Base-by-base conservation (phyloP, 2,113 vertebrate genomes). In the Corythoichthys intestinalis region DNA sequence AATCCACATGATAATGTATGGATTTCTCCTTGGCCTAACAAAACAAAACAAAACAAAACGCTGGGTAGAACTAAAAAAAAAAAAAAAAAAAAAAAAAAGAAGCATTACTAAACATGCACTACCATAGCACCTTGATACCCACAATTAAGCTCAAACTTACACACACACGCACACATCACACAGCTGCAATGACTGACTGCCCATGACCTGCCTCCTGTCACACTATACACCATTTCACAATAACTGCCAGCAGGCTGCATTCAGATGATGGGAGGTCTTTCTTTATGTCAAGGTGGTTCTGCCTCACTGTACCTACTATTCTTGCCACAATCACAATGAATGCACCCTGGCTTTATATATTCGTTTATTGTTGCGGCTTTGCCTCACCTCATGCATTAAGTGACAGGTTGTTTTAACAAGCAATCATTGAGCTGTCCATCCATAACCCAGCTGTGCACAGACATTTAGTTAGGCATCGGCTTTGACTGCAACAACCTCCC, bases 381-480 rank as follows among this genome's bases (percentile, higher is more conserved):
- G 10, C 48, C 75, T 78, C 76, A 8, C 50, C 66, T 48, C 67
- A 48, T 76, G 73, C 73, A 84, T 83, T 80, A 80, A 78, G 71
- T 72, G 59, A 75, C 15, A 57, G 70, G 57, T 84, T 78, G 72
- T 83, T 82, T 76, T 79, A 85, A 83, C 77, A 85, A 78, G 72
- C 72, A 79, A 86, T 86, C 84, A 80, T 78, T 71, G 69, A 86
- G 69, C 80, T 78, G 86, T 82, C 85, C 82, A 83, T 84, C 85
- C 72, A 58, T 71, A 34, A 38, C 69, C 58, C 1, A 38, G 72
- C 68, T 67, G 64, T 74, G 69, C 72, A 83, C 78, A 80, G 87
- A 82, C 85, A 75, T 82, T 88, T 78, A 44, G 86, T 88, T 76
- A 80, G 79, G 80, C 87, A 74, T 79, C 72, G 67, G 77, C 84